phyloP scores from a whole-genome alignment of 2,797 vertebrate genomes.

The Propithecus perrieri region DNA sequence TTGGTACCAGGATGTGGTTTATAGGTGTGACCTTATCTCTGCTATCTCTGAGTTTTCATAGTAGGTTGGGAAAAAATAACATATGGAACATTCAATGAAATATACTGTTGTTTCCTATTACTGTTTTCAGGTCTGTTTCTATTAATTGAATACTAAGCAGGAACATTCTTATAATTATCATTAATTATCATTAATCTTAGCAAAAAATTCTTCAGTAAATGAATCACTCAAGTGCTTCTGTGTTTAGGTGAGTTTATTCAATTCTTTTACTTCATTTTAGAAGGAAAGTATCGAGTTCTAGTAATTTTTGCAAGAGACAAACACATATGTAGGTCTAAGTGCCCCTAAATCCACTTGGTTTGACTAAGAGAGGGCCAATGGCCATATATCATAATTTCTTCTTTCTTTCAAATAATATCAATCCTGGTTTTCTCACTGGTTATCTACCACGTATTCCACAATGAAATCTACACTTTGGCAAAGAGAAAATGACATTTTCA shows the following conservation, averaged over 20 bases:
- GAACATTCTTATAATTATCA: background rate
- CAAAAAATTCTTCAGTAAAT: background rate
- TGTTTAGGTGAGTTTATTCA: background rate
- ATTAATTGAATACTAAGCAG: background rate
- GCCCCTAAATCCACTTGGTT: background rate
- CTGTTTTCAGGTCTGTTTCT: background rate
- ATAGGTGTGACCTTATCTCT: background rate
- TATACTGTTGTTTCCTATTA: background rate
- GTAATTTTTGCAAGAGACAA: background rate
- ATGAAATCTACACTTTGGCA: background rate
- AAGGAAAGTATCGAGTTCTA: background rate
- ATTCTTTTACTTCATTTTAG: background rate
- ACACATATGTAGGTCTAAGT: fast-evolving
- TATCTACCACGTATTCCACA: no score
- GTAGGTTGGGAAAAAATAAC: background rate
- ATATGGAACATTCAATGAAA: background rate
- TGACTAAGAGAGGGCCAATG: background rate
- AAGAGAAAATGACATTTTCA: background rate
- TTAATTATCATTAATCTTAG: background rate
- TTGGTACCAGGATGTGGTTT: background rate
- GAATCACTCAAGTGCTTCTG: background rate
- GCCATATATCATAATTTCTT: background rate
- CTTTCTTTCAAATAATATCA: background rate
- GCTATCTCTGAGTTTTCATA: background rate
- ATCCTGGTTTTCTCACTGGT: background rate